A percentile compares a stretch with the other conserved stretches of the same genome.
Conservation (phyloP, 2,113 vertebrate species). For the Peromyscus leucopus region DNA sequence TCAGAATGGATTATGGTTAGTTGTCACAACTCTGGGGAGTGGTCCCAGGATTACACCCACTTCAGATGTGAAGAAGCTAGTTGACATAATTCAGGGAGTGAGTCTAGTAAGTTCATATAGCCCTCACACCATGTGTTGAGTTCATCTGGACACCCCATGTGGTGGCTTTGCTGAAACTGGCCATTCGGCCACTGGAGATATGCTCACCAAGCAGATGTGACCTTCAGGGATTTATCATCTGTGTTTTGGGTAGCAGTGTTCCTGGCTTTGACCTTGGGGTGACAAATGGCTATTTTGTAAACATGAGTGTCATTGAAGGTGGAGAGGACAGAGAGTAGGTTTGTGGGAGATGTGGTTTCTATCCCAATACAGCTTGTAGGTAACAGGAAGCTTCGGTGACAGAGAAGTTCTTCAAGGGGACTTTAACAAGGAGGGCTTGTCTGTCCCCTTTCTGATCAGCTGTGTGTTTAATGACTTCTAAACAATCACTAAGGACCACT, state of each 20-base stretch:
- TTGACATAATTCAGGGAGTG: background rate
- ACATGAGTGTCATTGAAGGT: background rate
- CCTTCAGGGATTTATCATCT: background rate
- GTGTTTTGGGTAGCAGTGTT: background rate
- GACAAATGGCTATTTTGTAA: background rate
- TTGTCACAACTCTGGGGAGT: background rate
- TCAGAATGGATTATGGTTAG: background rate
- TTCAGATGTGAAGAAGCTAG: background rate
- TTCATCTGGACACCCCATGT: background rate
- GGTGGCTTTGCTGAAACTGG: background rate
- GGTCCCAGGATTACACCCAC: background rate
- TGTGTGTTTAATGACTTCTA: background rate
- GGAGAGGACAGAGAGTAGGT: background rate
- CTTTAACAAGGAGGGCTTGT: background rate
- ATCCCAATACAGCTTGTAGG: background rate
- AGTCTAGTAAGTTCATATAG: background rate
- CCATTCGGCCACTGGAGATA: no score
- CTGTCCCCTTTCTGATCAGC: background rate
- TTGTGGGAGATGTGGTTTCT: background rate
- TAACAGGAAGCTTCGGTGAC: background rate
- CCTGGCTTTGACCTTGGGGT: background rate
- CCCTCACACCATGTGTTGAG: no score
- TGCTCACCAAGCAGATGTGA: background rate
- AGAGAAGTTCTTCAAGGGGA: background rate
- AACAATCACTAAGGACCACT: background rate